These are phyloP conservation scores for Emydoidea blandingii DNA, from an alignment of 2,797 vertebrate genomes.

Conservation along the genomic window DNA sequence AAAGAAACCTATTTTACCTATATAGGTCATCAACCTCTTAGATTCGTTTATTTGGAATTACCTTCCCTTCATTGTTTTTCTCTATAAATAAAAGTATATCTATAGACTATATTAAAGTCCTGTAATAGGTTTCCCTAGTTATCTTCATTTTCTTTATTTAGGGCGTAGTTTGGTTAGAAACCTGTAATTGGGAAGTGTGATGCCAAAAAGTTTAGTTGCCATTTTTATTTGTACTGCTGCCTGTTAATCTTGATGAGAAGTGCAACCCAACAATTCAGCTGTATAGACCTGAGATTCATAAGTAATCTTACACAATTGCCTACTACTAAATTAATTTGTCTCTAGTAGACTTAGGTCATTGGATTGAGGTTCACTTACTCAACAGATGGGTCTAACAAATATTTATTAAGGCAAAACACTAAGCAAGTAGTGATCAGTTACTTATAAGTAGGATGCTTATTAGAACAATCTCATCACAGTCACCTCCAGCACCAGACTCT, in stretches of 20 bases:
- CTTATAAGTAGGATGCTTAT: not conserved
- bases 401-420: not conserved
- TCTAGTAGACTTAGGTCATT: not conserved
- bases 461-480: not conserved
- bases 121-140: fast-evolving
- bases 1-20: not conserved
- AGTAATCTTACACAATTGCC: not conserved
- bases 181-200: not conserved
- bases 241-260: not conserved
- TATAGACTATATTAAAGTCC: not conserved
- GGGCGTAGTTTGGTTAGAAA: not conserved
- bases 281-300: not conserved
- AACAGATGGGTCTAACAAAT: not conserved
- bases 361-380: not conserved
- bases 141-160: not conserved
- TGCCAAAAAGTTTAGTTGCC: not conserved
- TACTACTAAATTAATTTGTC: not conserved
- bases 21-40: not conserved
- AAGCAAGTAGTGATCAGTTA: not conserved
- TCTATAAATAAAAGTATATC: not conserved
- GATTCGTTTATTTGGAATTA: not conserved
- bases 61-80: not conserved
- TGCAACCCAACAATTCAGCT: not conserved
- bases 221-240: not conserved
- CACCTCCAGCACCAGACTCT: not conserved